These are phyloP conservation scores for Epinephelus cyanopodus DNA, from an alignment of 2,113 vertebrate genomes.

Conservation along the genomic window DNA sequence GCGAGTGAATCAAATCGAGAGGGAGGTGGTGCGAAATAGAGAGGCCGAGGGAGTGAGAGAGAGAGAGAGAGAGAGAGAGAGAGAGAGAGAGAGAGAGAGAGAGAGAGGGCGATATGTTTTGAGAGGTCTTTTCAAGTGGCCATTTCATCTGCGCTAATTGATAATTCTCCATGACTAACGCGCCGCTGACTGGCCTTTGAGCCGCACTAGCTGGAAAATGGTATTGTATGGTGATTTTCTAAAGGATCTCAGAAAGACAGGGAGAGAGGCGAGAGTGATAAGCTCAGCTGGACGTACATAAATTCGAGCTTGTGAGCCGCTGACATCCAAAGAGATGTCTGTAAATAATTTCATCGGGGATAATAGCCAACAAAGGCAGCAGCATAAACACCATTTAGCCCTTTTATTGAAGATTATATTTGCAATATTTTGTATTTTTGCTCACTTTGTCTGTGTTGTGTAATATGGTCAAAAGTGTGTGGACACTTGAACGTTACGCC, in stretches of 20 bases:
- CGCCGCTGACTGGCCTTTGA: slow-evolving; percentile 74
- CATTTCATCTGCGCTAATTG: slow-evolving; percentile 83
- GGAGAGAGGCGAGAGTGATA: slow-evolving; percentile 47
- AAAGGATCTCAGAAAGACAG: slow-evolving; percentile 58
- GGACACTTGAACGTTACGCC: not conserved
- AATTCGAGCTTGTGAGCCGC: slow-evolving; percentile 47
- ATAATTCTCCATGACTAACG: slow-evolving; percentile 80
- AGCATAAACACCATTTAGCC: slow-evolving; percentile 1
- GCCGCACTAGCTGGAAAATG: slow-evolving; percentile 67
- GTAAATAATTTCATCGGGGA: slow-evolving; percentile 44
- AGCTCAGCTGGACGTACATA: slow-evolving; percentile 45
- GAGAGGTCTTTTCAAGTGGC: slow-evolving; percentile 80
- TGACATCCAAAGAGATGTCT: slow-evolving; percentile 40
- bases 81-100: slow-evolving; percentile 39
- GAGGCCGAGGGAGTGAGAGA: slow-evolving; percentile 42
- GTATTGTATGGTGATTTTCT: slow-evolving; percentile 72
- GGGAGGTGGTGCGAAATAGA: slow-evolving; percentile 52
- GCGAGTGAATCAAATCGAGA: slow-evolving; percentile 65
- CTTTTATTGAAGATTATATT: slow-evolving; percentile 17
- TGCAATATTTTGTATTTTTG: not conserved
- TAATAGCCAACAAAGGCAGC: slow-evolving; percentile 30
- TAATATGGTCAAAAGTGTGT: not conserved
- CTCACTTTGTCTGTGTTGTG: not conserved
- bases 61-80: slow-evolving; percentile 33
- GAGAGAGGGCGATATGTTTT: slow-evolving; percentile 70